These are phyloP conservation scores for Trematocara caparti DNA, from an alignment of 2,797 vertebrate species.

Conservation along the genomic window DNA sequence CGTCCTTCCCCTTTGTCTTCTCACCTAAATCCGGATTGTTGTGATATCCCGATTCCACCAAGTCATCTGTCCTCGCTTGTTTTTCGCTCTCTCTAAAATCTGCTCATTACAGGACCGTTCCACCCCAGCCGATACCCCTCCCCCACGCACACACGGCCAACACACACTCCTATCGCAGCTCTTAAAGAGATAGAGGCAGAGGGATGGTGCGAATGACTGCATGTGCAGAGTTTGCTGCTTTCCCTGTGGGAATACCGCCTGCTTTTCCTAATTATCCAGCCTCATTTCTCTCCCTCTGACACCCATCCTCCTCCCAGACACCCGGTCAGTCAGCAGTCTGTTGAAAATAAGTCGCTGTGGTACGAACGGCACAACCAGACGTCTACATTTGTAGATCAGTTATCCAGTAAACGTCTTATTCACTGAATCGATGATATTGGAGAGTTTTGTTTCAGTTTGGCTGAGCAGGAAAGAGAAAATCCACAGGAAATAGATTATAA, in stretches of 20 bases:
- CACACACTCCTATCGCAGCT: constrained; percentile 67
- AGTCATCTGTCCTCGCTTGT: constrained; percentile 72
- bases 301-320: constrained; percentile 18
- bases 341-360: not conserved
- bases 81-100: constrained; percentile 72
- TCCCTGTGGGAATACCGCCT: constrained; percentile 57
- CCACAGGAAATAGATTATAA: not conserved
- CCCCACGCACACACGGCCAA: constrained; percentile 53
- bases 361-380: not conserved
- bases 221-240: constrained; percentile 33
- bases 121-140: constrained; percentile 76
- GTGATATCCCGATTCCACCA: constrained; percentile 67
- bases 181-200: constrained; percentile 91
- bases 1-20: constrained; percentile 40
- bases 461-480: not conserved
- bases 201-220: constrained; percentile 50
- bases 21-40: constrained; percentile 44
- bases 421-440: constrained; percentile 3
- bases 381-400: not conserved
- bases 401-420: not conserved
- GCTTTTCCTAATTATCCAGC: constrained; percentile 71
- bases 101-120: constrained; percentile 82
- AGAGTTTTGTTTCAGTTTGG: constrained; percentile 8
- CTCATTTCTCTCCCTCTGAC: constrained; percentile 45
- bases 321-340: constrained; percentile 55